Conservation (phyloP, 2,797 vertebrate genomes). For the Botia kubotai region DNA sequence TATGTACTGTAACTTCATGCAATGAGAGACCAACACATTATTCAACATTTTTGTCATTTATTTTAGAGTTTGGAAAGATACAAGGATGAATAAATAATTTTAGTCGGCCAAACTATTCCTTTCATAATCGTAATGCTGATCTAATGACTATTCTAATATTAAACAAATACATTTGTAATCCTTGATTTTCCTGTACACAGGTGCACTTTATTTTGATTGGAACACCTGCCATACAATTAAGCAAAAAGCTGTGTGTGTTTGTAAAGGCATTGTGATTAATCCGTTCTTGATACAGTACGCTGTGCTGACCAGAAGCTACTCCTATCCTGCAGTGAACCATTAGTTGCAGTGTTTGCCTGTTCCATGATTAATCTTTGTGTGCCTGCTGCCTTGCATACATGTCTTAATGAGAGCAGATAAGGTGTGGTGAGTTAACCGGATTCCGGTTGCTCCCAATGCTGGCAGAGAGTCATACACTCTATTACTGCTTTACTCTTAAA, state of each 20-base stretch:
- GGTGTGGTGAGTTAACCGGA: conserved; percentile 48
- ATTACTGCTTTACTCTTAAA: conserved; percentile 12
- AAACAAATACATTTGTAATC: conserved; percentile 25
- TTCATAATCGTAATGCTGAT: not conserved
- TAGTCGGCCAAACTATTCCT: not conserved
- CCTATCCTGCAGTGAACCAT: conserved; percentile 49
- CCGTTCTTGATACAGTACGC: conserved; percentile 25
- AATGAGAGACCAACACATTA: not conserved
- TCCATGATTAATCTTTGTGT: conserved; percentile 55
- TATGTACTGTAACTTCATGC: not conserved
- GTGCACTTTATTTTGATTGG: conserved; percentile 37
- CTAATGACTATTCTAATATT: conserved; percentile 34
- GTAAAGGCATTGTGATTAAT: conserved; percentile 38
- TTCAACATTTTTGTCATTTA: not conserved
- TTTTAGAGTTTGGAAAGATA: not conserved
- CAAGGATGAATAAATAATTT: not conserved
- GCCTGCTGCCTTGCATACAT: conserved; percentile 48
- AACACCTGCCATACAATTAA: conserved; percentile 41
- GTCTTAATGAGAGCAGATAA: conserved; percentile 55
- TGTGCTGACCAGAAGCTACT: conserved; percentile 31
- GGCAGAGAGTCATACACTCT: conserved; percentile 7
- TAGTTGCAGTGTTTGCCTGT: conserved; percentile 45
- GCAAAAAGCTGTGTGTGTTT: conserved; percentile 36
- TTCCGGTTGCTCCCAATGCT: conserved; percentile 40
- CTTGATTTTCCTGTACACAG: conserved; percentile 20